Evolutionary conservation across 2,113 vertebrate species (phyloP).

Genomic region (Myanophis thanlyinensis): DNA sequence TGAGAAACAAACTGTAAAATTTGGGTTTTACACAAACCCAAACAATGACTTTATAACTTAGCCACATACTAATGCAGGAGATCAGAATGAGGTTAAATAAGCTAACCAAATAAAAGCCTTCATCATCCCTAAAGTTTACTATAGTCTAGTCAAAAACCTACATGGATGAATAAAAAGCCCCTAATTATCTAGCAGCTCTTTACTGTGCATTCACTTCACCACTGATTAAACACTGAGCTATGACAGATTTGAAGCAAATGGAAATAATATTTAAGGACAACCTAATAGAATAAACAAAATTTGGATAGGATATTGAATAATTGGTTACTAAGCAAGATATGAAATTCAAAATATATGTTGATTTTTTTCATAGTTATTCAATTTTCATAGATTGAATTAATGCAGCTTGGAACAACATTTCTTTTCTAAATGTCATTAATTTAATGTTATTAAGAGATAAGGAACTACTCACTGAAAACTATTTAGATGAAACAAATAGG

Average conservation of each 20-base stretch:
- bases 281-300: background rate
- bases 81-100: background rate
- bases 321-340: conserved; percentile 7
- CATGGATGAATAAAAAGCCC: background rate
- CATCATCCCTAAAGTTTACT: background rate
- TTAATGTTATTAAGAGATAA: conserved; percentile 52
- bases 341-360: conserved; percentile 5
- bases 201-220: background rate
- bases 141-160: background rate
- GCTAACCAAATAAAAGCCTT: background rate
- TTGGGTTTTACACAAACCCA: background rate
- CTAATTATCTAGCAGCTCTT: background rate
- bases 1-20: background rate
- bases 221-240: background rate
- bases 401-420: conserved; percentile 36
- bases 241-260: background rate
- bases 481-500: conserved; percentile 53
- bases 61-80: background rate
- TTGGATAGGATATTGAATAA: background rate
- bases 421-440: conserved; percentile 43
- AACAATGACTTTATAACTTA: background rate
- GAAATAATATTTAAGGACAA: conserved; percentile 9
- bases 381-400: conserved; percentile 28
- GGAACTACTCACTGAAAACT: conserved; percentile 39
- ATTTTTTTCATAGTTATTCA: background rate